Evolutionary conservation across 2,797 vertebrate species (phyloP), one percentile per base, ranked within the genome.

Genomic region (Rhinella marina): DNA sequence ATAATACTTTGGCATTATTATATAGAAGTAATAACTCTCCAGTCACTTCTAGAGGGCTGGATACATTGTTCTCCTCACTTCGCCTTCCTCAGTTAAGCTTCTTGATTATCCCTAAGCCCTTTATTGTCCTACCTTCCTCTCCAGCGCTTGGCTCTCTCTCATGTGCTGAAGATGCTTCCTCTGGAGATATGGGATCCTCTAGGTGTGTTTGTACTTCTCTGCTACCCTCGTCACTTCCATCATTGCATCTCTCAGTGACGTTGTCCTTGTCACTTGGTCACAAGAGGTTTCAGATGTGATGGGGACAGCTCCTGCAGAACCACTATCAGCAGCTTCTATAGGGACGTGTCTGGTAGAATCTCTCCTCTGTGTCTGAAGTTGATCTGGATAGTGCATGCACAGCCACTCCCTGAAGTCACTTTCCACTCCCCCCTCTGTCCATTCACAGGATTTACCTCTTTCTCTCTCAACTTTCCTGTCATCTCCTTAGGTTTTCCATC

Each of bases 341-440:
- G 62, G 85, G 88, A 89, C 86, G 73, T 86, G 87, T 85, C 88
- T 86, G 54, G 81, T 41, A 86, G 85, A 89, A 79, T 86, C n/a
- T 79, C 70, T 86, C 19, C 78, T 81, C 81, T 84, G 73, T 87
- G 77, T 85, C 54, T 89, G 84, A 83, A 89, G 80, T 89, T 66
- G 73, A 76, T 62, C 80, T 84, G 73, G 85, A 83, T 86, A 86
- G 54, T 87, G 64, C 25, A 73, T 32, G 52, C 81, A 83, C 84
- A 86, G 85, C 88, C 88, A 86, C 88, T 89, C 88, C 88, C 88
- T 89, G 85, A 84, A 86, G 73, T 89, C 81, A 86, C 85, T 87
- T 78, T 75, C 77, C 88, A 82, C 86, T 70, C 86, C 84, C 61
- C 85, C 81, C 56, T 73, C 81, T 87, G 25, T 87, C 88, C 85